Evolutionary conservation across 2,888 invertebrate genomes (phyloP).

Genomic region (Cephus pygmeus): DNA sequence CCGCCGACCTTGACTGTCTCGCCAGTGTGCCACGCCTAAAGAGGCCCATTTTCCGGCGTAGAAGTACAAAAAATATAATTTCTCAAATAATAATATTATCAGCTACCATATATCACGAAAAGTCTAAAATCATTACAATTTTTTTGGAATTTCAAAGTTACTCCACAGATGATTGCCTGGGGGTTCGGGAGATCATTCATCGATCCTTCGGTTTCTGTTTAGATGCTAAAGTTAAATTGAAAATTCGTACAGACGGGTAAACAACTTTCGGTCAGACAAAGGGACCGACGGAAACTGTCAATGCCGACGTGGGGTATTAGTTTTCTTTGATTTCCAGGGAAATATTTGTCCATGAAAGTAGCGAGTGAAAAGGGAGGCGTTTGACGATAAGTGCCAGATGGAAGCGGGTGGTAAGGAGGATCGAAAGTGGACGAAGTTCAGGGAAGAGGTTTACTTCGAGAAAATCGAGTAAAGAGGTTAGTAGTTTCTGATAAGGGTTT

Average conservation of each 20-base stretch:
- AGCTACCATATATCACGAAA: too few species aligned
- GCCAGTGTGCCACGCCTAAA: conserved; percentile 6
- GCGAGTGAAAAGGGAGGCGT: not conserved
- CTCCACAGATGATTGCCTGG: not conserved
- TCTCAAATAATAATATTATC: too few species aligned
- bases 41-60: not conserved
- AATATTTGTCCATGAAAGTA: not conserved
- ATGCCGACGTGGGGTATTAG: not conserved
- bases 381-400: not conserved
- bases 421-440: not conserved
- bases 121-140: not conserved
- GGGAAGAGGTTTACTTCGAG: not conserved
- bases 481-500: not conserved
- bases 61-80: not conserved
- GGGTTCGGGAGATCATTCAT: not conserved
- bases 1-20: conserved; percentile 18
- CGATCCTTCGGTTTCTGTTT: not conserved
- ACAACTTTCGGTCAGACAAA: not conserved
- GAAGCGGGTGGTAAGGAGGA: not conserved
- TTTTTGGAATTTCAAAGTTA: not conserved
- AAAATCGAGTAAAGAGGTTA: not conserved
- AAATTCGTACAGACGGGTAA: not conserved
- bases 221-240: not conserved
- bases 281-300: not conserved
- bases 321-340: not conserved